Evolutionary conservation across 1,140 invertebrate species (phyloP).

Genomic region (Drosophila guanche): DNA sequence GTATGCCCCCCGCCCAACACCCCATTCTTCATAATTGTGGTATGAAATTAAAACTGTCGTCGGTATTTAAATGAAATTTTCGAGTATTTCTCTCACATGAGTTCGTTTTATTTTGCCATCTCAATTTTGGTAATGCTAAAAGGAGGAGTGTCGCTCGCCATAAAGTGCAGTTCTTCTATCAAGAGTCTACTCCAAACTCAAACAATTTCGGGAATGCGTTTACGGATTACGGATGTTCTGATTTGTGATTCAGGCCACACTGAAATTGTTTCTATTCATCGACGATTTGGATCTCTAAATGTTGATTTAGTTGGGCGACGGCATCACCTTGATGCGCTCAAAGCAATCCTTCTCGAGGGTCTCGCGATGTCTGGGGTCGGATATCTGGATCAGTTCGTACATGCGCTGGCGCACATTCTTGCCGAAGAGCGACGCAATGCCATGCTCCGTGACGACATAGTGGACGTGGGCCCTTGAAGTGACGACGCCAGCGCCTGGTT

Average conservation of each 20-base stretch:
- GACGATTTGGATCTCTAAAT: neutral
- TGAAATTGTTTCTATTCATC: conserved; percentile 15
- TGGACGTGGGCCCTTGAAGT: conserved; percentile 96
- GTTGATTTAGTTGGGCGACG: conserved; percentile 83
- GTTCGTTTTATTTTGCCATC: conserved; percentile 3
- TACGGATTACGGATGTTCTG: conserved; percentile 18
- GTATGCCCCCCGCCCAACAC: conserved; percentile 10
- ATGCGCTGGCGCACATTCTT: conserved; percentile 94
- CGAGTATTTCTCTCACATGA: conserved; percentile 27
- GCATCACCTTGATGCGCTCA: conserved; percentile 94
- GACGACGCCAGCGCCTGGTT: conserved; percentile 96
- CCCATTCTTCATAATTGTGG: conserved; percentile 48
- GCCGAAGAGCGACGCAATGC: conserved; percentile 95
- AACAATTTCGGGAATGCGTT: conserved; percentile 53
- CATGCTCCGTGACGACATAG: conserved; percentile 96
- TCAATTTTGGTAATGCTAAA: conserved; percentile 32
- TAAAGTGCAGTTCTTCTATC: conserved; percentile 27
- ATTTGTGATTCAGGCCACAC: conserved; percentile 15
- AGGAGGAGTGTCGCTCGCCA: neutral
- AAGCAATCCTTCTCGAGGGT: conserved; percentile 94
- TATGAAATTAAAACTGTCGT: conserved; percentile 72
- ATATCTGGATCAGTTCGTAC: conserved; percentile 94
- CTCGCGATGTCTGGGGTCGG: conserved; percentile 95
- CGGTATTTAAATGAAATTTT: conserved; percentile 32
- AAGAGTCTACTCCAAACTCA: conserved; percentile 10